Conservation (phyloP, 2,113 vertebrate genomes). For the Fulica atra region DNA sequence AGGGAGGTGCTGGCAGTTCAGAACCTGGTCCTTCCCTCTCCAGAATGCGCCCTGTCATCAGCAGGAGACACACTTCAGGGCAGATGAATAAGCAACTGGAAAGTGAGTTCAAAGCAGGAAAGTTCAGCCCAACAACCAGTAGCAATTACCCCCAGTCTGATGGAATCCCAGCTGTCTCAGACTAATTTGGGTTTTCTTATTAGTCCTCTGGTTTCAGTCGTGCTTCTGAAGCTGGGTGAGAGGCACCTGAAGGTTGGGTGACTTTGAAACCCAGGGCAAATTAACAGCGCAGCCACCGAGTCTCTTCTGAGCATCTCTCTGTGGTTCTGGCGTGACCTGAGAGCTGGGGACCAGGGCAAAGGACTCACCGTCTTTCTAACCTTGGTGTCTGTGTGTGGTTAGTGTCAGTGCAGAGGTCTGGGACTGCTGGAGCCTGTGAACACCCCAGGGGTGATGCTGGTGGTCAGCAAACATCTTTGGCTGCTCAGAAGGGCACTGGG, state of each 20-base stretch:
- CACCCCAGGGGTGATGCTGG: neutral
- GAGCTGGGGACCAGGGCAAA: fast-evolving
- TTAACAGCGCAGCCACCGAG: neutral
- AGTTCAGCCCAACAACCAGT: conserved; percentile 1
- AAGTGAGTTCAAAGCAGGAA: conserved; percentile 1
- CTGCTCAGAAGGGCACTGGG: neutral
- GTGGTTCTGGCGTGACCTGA: neutral
- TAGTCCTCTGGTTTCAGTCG: conserved; percentile 18
- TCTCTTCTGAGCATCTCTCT: neutral
- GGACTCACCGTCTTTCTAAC: neutral
- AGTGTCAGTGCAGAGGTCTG: neutral
- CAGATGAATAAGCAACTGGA: neutral
- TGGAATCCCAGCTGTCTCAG: conserved; percentile 10
- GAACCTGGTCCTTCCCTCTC: neutral
- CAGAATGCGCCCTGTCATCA: neutral
- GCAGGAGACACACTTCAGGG: neutral
- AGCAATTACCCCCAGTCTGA: conserved; percentile 14
- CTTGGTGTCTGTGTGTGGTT: neutral
- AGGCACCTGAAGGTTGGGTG: neutral
- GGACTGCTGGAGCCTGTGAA: neutral
- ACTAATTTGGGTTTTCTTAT: conserved; percentile 8
- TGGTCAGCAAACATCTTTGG: neutral
- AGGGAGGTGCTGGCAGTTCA: neutral
- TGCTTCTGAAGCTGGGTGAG: neutral
- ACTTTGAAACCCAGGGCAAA: neutral